Conservation (phyloP, 2,113 vertebrate genomes). For the Silurus glanis region DNA sequence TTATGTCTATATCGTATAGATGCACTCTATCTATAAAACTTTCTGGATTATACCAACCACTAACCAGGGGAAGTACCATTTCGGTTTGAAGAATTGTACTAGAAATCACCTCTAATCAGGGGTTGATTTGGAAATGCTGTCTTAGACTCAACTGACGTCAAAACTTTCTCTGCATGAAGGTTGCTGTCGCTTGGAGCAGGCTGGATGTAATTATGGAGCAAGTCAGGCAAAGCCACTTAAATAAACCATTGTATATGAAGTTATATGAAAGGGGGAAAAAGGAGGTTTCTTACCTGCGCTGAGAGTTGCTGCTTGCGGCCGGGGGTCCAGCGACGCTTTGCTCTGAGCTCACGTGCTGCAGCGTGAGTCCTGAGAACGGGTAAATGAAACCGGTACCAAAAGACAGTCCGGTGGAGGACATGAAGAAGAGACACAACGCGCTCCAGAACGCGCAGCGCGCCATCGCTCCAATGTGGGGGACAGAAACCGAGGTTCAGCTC, state of each 20-base stretch:
- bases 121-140: not conserved
- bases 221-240: not conserved
- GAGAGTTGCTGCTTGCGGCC: constrained; percentile 54
- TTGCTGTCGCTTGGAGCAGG: not conserved
- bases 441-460: constrained; percentile 48
- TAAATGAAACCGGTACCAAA: constrained; percentile 71
- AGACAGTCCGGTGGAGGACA: constrained; percentile 53
- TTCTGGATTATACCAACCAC: not conserved
- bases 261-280: not conserved
- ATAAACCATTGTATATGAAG: too few relatives aligned
- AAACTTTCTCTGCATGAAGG: not conserved
- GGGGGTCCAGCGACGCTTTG: constrained; percentile 63
- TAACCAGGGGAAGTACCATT: not conserved
- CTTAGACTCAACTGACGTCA: not conserved
- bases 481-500: not conserved
- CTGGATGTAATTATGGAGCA: not conserved
- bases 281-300: constrained; percentile 63
- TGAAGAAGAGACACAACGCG: constrained; percentile 61
- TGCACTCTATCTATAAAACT: not conserved
- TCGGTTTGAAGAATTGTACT: not conserved
- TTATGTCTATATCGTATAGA: not conserved
- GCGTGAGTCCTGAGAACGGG: constrained; percentile 65
- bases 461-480: constrained; percentile 25
- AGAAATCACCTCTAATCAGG: not conserved
- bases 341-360: constrained; percentile 66